Conservation (phyloP, 2,113 vertebrate genomes). For the Labeo rohita region DNA sequence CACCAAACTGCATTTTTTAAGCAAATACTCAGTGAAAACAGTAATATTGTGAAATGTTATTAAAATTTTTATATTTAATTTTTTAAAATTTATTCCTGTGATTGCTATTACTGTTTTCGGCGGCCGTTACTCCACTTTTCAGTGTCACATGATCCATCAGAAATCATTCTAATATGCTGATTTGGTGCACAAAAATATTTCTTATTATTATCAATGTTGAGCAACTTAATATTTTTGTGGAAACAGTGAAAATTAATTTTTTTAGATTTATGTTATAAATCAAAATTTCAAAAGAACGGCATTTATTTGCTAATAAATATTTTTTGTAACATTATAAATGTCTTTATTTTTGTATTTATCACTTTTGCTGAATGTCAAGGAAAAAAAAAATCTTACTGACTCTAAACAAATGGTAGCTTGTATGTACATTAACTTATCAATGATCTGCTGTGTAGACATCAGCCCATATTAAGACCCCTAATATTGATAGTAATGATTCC, state of each 20-base stretch:
- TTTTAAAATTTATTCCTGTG: neutral
- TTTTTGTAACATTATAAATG: neutral
- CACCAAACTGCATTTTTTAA: no score
- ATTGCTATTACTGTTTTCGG: neutral
- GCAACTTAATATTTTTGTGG: neutral
- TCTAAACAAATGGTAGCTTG: neutral
- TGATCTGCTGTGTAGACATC: neutral
- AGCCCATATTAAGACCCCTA: neutral
- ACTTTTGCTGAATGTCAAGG: neutral
- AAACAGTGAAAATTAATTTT: neutral
- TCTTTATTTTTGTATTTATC: neutral
- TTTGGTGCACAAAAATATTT: neutral
- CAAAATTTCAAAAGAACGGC: neutral
- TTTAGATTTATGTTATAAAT: neutral
- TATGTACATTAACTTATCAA: neutral
- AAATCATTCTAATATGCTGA: neutral
- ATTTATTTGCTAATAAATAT: neutral
- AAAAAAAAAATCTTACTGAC: neutral
- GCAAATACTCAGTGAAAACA: neutral
- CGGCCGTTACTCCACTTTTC: neutral
- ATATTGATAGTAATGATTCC: neutral
- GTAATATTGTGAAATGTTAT: neutral
- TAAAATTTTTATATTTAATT: no score
- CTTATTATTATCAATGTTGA: neutral
- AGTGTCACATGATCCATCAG: neutral